These are phyloP conservation scores for Tetragonula carbonaria DNA, from an alignment of 2,888 invertebrate species.

Conservation along the genomic window DNA sequence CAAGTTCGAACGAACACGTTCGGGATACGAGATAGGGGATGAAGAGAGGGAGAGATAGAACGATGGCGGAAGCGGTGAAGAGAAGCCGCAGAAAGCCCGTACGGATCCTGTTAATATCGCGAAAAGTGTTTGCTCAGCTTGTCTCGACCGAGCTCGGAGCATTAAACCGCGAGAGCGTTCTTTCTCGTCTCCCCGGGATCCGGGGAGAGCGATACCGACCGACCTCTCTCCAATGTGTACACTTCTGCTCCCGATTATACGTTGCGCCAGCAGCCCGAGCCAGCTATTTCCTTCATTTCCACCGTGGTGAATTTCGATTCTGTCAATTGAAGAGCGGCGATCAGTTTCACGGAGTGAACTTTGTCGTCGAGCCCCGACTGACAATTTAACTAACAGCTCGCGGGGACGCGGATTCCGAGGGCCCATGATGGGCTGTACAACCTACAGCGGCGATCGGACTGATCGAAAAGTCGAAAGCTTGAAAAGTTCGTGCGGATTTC, in stretches of 20 bases:
- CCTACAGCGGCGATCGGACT: not conserved
- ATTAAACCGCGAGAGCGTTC: constrained; percentile 78
- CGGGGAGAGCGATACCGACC: constrained; percentile 55
- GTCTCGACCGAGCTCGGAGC: constrained; percentile 78
- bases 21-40: constrained; percentile 1
- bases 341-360: constrained; percentile 12
- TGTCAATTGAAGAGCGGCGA: constrained; percentile 55
- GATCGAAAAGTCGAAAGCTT: too few species aligned
- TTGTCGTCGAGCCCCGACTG: not conserved
- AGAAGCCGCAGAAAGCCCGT: constrained; percentile 65
- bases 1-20: not conserved
- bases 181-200: constrained; percentile 69
- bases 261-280: constrained; percentile 35
- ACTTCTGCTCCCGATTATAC: constrained; percentile 67
- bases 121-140: constrained; percentile 83
- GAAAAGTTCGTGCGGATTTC: too few species aligned
- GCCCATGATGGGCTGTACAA: not conserved
- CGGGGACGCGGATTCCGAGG: not conserved
- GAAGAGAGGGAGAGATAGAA: constrained; percentile 9
- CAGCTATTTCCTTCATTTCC: constrained; percentile 48
- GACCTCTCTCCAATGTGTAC: constrained; percentile 61
- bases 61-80: constrained; percentile 56
- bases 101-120: constrained; percentile 80
- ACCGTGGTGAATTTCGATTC: constrained; percentile 54
- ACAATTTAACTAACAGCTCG: constrained; percentile 31